Evolutionary conservation across 1,140 invertebrate genomes (phyloP).

Genomic region (Drosophila melanica): DNA sequence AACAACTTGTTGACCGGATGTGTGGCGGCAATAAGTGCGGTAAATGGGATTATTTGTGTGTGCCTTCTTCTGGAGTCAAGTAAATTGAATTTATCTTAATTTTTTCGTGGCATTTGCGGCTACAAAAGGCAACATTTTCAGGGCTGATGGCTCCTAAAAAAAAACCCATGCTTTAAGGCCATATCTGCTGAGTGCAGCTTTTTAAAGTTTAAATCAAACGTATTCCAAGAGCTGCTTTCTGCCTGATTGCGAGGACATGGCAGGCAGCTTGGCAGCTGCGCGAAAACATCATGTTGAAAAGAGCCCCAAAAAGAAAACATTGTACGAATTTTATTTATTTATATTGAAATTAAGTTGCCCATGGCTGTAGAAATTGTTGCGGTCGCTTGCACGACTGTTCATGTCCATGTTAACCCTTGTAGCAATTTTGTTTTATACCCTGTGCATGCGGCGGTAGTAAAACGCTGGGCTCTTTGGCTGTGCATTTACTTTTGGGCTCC

Average conservation of each 20-base stretch:
- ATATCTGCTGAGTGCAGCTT: slow-evolving; percentile 25
- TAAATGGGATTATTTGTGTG: slow-evolving; percentile 76
- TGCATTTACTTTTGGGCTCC: too few species aligned
- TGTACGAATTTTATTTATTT: slow-evolving; percentile 72
- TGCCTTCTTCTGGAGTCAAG: slow-evolving; percentile 27
- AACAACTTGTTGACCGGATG: slow-evolving; percentile 78
- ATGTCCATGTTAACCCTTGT: slow-evolving; percentile 73
- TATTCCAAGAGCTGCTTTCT: neutral
- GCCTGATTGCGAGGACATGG: neutral
- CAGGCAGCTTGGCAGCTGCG: slow-evolving; percentile 12
- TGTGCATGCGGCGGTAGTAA: neutral
- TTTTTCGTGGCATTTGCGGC: slow-evolving; percentile 37
- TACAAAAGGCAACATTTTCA: slow-evolving; percentile 16
- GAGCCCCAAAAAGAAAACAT: slow-evolving; percentile 11
- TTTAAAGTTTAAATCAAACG: slow-evolving; percentile 25
- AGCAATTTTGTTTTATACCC: slow-evolving; percentile 43
- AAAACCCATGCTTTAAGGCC: slow-evolving; percentile 4
- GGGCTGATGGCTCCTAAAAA: neutral
- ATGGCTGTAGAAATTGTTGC: slow-evolving; percentile 76
- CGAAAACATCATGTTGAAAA: slow-evolving; percentile 44
- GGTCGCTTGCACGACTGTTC: slow-evolving; percentile 42
- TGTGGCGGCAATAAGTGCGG: slow-evolving; percentile 73
- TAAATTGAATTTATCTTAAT: slow-evolving; percentile 56
- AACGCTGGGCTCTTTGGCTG: neutral
- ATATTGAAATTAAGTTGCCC: slow-evolving; percentile 81